Evolutionary conservation across 2,113 vertebrate genomes (phyloP).

Genomic region (Catagonus wagneri): DNA sequence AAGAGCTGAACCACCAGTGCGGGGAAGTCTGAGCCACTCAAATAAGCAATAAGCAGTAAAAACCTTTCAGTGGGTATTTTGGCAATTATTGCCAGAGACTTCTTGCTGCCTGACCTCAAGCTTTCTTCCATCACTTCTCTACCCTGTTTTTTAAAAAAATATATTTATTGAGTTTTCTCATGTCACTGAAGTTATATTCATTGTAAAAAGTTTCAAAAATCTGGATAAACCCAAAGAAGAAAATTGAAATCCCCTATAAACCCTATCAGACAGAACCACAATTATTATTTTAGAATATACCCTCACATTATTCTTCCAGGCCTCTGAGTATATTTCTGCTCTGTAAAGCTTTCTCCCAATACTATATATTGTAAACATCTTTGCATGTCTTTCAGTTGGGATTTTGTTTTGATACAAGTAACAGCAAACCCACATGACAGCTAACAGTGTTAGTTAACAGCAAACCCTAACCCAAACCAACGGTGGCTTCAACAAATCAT

Average conservation of each 20-base stretch:
- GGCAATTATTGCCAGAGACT: background rate
- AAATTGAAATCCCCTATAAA: background rate
- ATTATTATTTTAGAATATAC: background rate
- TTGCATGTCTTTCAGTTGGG: background rate
- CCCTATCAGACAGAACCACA: background rate
- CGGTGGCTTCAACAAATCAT: background rate
- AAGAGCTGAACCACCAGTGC: background rate
- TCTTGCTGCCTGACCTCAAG: background rate
- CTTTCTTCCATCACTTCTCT: conserved; percentile 4
- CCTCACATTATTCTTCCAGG: background rate
- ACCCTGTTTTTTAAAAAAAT: background rate
- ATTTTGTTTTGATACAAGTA: background rate
- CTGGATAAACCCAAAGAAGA: background rate
- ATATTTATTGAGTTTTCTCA: background rate
- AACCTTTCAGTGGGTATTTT: background rate
- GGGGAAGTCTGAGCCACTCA: background rate
- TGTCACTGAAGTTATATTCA: conserved; percentile 20
- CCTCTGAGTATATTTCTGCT: background rate
- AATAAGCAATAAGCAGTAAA: background rate
- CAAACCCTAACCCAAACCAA: background rate
- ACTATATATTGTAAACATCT: background rate
- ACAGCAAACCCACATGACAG: background rate
- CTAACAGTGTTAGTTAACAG: background rate
- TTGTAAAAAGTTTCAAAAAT: conserved; percentile 19
- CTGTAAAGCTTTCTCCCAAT: background rate